A percentile compares a stretch with the other conserved stretches of the same genome.
phyloP scores from a whole-genome alignment of 2,113 vertebrate species.

The Arizona elegans region DNA sequence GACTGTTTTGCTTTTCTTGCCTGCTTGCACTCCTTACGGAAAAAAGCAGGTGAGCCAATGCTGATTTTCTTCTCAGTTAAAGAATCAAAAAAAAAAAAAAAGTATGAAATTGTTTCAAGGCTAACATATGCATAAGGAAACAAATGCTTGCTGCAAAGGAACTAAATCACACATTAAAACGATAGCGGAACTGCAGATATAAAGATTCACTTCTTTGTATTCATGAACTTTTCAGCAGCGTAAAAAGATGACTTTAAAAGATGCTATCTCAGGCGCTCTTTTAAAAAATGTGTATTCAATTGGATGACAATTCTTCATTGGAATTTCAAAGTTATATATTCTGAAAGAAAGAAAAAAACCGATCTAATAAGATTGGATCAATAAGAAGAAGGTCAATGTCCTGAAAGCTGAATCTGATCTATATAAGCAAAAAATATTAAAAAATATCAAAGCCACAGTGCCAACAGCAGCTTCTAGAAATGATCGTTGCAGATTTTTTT shows the following conservation, averaged over 20 bases:
- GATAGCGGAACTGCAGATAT: not conserved
- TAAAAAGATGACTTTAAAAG: not conserved
- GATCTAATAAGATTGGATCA: not conserved
- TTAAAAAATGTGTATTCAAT: not conserved
- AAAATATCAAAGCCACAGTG: not conserved
- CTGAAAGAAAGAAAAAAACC: not conserved
- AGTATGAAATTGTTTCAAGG: slow-evolving; percentile 31
- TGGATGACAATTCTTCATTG: not conserved
- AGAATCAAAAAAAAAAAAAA: not conserved
- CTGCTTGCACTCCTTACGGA: not conserved
- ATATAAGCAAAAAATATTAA: not conserved
- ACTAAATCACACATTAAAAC: not conserved
- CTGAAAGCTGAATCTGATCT: not conserved
- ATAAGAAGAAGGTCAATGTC: not conserved
- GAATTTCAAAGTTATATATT: not conserved
- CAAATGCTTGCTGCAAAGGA: slow-evolving; percentile 7
- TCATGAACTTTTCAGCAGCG: not conserved
- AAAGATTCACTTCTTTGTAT: not conserved
- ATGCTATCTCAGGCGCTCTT: not conserved
- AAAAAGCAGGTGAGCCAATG: slow-evolving; percentile 9
- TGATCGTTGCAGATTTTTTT: not conserved
- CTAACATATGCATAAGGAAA: slow-evolving; percentile 41
- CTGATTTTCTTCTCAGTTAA: slow-evolving; percentile 50
- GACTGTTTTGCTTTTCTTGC: not conserved
- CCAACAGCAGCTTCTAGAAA: slow-evolving; percentile 16